phyloP scores from a whole-genome alignment of 2,888 invertebrate species.

The Tenthredo distinguenda region DNA sequence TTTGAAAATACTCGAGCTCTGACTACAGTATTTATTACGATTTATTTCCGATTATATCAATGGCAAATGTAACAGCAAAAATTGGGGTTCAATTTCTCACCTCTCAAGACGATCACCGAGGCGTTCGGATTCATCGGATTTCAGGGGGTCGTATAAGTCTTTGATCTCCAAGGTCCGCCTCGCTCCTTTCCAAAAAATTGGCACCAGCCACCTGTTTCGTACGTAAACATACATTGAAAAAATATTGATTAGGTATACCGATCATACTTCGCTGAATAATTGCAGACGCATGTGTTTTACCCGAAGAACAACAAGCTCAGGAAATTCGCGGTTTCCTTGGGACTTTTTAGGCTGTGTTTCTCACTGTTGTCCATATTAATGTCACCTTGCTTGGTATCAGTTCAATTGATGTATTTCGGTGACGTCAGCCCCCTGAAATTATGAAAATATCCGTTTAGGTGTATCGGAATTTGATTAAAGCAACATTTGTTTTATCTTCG shows the following conservation, averaged over 20 bases:
- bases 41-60: not conserved
- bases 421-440: not conserved
- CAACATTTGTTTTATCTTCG: too few species aligned
- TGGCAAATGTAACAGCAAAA: not conserved
- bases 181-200: conserved; percentile 74
- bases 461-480: not conserved
- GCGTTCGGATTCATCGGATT: conserved; percentile 72
- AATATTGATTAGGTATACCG: not conserved
- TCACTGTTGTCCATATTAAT: conserved; percentile 57
- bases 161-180: conserved; percentile 71
- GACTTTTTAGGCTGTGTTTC: conserved; percentile 57
- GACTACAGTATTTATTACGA: not conserved
- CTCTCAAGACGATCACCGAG: conserved; percentile 72
- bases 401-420: not conserved
- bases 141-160: conserved; percentile 75
- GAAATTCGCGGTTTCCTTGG: conserved; percentile 62
- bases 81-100: conserved; percentile 64
- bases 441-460: not conserved
- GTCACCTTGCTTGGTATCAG: not conserved
- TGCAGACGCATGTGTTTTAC: conserved; percentile 53
- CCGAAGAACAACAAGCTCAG: conserved; percentile 65
- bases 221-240: not conserved
- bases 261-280: not conserved
- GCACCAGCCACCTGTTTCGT: conserved; percentile 75
- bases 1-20: not conserved